phyloP scores from a whole-genome alignment of 2,113 vertebrate species.

The Todiramphus chloris region DNA sequence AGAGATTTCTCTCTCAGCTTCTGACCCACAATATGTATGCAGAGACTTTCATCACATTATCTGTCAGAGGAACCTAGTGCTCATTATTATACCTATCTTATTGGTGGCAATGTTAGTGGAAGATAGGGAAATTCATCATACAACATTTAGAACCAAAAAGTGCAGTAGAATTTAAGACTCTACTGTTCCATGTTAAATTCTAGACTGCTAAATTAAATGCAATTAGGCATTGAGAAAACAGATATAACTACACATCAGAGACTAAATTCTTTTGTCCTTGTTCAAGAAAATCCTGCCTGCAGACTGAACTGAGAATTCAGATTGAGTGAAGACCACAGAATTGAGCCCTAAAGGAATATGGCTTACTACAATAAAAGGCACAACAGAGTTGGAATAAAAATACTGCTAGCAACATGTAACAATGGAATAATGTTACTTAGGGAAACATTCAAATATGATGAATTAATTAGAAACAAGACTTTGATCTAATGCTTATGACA shows the following conservation, averaged over 20 bases:
- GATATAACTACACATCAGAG: not conserved
- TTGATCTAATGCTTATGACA: constrained; percentile 54
- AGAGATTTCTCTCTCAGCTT: not conserved
- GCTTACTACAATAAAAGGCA: constrained; percentile 18
- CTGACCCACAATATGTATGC: not conserved
- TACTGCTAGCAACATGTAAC: constrained; percentile 4
- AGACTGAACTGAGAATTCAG: constrained; percentile 51
- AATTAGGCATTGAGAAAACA: not conserved
- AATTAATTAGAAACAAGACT: constrained; percentile 57
- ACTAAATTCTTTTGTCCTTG: constrained; percentile 38
- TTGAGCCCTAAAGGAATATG: constrained; percentile 39
- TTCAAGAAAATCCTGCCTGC: constrained; percentile 45
- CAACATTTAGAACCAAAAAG: not conserved
- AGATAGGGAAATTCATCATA: not conserved
- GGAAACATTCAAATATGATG: constrained; percentile 29
- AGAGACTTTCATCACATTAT: not conserved
- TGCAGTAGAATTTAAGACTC: not conserved
- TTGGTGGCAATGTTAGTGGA: not conserved
- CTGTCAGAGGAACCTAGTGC: not conserved
- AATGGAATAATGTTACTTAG: not conserved
- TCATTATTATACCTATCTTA: not conserved
- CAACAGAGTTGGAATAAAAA: constrained; percentile 8
- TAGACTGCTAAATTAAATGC: not conserved
- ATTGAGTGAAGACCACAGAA: constrained; percentile 34
- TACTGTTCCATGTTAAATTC: not conserved